A percentile compares a stretch with the other conserved stretches of the same genome.
Conservation (phyloP, 2,113 vertebrate genomes). For the Centropus unirufus region DNA sequence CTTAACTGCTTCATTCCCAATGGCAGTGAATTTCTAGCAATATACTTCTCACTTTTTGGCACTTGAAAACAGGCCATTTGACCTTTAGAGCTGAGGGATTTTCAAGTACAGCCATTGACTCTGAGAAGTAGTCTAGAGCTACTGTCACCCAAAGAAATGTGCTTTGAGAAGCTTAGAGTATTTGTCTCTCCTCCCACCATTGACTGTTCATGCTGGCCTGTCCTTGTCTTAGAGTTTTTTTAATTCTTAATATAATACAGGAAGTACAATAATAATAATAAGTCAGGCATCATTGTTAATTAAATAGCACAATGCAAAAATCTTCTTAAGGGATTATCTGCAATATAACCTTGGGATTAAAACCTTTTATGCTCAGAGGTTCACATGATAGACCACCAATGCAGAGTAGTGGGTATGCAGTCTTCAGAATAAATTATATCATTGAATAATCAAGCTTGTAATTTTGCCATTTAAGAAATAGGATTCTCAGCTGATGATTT, state of each 20-base stretch:
- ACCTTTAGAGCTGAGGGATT: background rate
- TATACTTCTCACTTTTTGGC: background rate
- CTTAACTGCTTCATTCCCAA: background rate
- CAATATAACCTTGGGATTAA: background rate
- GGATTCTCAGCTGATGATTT: background rate
- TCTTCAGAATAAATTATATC: background rate
- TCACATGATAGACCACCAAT: background rate
- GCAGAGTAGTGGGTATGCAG: background rate
- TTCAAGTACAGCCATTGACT: background rate
- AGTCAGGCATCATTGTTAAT: background rate
- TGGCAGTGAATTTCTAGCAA: background rate
- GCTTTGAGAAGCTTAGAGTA: background rate
- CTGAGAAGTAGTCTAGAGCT: background rate
- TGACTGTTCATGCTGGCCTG: background rate
- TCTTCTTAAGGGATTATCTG: constrained; percentile 19
- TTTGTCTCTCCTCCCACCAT: background rate
- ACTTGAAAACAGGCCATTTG: background rate
- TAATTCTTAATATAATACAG: background rate
- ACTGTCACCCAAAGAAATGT: background rate
- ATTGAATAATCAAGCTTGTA: background rate
- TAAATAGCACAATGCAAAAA: constrained; percentile 12
- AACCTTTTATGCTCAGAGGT: background rate
- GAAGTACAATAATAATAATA: background rate
- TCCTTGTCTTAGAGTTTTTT: background rate
- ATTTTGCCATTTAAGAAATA: background rate